phyloP scores from a whole-genome alignment of 2,888 invertebrate genomes.

The Drosophila conformis region DNA sequence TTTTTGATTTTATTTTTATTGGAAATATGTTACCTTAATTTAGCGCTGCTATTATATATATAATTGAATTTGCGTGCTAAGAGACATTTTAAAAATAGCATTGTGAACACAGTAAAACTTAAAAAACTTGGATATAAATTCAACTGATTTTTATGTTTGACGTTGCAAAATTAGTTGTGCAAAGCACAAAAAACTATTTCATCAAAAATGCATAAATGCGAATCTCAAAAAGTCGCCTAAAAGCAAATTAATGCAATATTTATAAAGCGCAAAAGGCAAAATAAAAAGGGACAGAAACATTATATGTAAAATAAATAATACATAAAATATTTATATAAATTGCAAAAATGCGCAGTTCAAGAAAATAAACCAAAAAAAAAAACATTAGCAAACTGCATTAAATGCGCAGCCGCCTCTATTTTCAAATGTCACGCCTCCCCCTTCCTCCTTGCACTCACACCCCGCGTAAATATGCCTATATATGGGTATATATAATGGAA shows the following conservation, averaged over 20 bases:
- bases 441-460: background rate
- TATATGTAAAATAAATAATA: constrained; percentile 78
- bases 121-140: constrained; percentile 8
- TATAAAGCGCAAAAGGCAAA: constrained; percentile 54
- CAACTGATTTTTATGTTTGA: constrained; percentile 11
- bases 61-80: constrained; percentile 18
- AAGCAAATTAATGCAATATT: constrained; percentile 76
- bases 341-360: constrained; percentile 72
- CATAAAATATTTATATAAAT: constrained; percentile 80
- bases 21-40: background rate
- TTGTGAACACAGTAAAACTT: constrained; percentile 26
- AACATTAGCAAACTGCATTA: constrained; percentile 46
- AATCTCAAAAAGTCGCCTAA: constrained; percentile 51
- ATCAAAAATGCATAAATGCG: constrained; percentile 77
- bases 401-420: constrained; percentile 80
- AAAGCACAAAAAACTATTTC: constrained; percentile 67
- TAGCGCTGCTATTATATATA: background rate
- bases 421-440: constrained; percentile 57
- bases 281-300: constrained; percentile 24
- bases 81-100: constrained; percentile 13
- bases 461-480: constrained; percentile 24
- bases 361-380: constrained; percentile 37
- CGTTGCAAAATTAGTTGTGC: constrained; percentile 67
- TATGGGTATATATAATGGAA: constrained; percentile 44
- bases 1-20: background rate